Evolutionary conservation across 53 echinoderm and acorn worm species (phyloP), one percentile per base, ranked within the genome.

Genomic region (Paelopatides confundens): DNA sequence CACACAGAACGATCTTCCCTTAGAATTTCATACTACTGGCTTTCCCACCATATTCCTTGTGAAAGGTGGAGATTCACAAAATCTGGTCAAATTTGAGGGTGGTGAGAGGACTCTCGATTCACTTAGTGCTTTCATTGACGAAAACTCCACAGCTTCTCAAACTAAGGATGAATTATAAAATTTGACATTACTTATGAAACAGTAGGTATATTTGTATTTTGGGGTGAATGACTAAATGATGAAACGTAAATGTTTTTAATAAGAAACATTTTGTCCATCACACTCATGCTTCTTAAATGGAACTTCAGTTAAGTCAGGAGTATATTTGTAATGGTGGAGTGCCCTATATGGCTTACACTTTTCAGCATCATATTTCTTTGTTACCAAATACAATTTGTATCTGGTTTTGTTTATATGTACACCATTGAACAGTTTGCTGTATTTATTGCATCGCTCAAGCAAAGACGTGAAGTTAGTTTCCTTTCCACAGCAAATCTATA

Each of bases 41-140:
- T 99, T 95, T 83, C 99, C 99, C 0, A 99, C 95, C 12, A 90
- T 99, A 77, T 99, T 89, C 85, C 85, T 99, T 10, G 89, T 95
- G 35, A 93, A 92, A 87, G 94, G 95, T n/a, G 76, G 86, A 15
- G 94, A 99, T 66, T 95, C 92, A 76, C 76, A 92, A 46, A 96
- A 92, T 77, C 94, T 95, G 32, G 10, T 99, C 21, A 90, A 96
- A 81, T 99, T 85, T 58, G 93, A 94, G 36, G 87, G 91, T 0
- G 94, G 94, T 0, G 93, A 95, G 6, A 86, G 99, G 40, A 89
- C 95, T 9, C 49, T 99, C 31, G 95, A 95, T 50, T 52, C 86
- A 33, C 46, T 99, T 15, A 92, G 90, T 82, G 89, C 92, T 85
- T 99, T 99, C 85, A 95, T 99, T 30, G 95, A 99, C 50, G 92